These are phyloP conservation scores for Anoplolepis gracilipes DNA, from an alignment of 1,140 invertebrate species.

Conservation along the genomic window DNA sequence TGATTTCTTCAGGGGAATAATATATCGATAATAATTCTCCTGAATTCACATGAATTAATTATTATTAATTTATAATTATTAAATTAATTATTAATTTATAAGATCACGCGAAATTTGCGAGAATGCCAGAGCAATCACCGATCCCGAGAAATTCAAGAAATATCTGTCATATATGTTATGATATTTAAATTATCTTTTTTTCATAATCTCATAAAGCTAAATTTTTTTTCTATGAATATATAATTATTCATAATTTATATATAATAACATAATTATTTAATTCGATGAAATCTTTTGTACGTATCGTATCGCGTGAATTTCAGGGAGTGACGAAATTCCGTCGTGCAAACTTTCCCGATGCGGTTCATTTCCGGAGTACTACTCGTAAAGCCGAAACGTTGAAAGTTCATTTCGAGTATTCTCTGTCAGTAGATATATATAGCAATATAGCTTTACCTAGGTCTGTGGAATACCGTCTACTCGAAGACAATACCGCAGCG, in stretches of 20 bases:
- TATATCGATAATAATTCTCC: not conserved
- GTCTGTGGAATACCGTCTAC: constrained; percentile 29
- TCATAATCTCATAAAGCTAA: not conserved
- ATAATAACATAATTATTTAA: no score
- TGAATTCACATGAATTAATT: not conserved
- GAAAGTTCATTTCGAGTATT: constrained; percentile 52
- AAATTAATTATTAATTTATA: not conserved
- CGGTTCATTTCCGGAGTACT: constrained; percentile 38
- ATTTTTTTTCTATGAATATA: not conserved
- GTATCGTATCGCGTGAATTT: constrained; percentile 33
- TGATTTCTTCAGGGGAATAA: not conserved
- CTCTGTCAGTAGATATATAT: constrained; percentile 30
- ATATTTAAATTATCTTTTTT: not conserved
- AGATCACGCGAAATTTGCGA: not conserved
- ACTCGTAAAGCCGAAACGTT: constrained; percentile 35
- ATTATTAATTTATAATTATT: not conserved
- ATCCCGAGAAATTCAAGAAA: not conserved
- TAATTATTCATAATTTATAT: constrained; percentile 2
- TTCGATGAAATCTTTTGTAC: constrained; percentile 16
- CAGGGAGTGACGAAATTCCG: constrained; percentile 31
- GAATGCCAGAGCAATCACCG: not conserved
- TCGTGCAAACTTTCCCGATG: constrained; percentile 31
- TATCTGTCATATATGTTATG: not conserved
- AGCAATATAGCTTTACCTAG: not conserved
- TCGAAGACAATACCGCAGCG: constrained; percentile 40